Percentiles rank a stretch among this genome's conserved stretches.
Evolutionary conservation across 2,888 invertebrate species (phyloP).

Genomic region (Rhopalosiphum nymphaeae): DNA sequence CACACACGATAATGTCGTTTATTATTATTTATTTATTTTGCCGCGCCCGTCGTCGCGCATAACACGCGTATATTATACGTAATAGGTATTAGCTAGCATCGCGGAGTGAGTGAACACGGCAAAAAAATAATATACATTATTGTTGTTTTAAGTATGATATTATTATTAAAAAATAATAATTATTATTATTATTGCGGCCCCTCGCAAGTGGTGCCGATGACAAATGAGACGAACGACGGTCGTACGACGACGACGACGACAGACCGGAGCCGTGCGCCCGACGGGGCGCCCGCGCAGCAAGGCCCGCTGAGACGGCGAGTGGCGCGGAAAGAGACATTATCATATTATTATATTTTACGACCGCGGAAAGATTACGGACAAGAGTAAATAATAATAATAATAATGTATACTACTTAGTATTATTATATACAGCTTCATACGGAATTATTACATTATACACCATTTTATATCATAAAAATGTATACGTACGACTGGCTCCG

Average conservation of each 20-base stretch:
- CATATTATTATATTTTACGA: conserved; percentile 14
- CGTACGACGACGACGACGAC: conserved; percentile 49
- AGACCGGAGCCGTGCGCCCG: conserved; percentile 58
- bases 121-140: neutral
- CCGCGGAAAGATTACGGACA: conserved; percentile 5
- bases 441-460: neutral
- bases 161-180: neutral
- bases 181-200: neutral
- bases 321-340: conserved; percentile 18
- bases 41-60: neutral
- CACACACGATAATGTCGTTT: neutral
- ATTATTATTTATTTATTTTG: conserved; percentile 19
- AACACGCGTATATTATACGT: neutral
- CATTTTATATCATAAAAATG: neutral
- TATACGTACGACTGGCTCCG: neutral
- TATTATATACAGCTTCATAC: neutral
- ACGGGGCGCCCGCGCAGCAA: conserved; percentile 35
- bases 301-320: neutral
- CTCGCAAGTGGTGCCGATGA: conserved; percentile 60
- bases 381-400: conserved; percentile 6
- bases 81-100: neutral
- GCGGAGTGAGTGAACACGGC: neutral
- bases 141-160: neutral
- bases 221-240: conserved; percentile 59
- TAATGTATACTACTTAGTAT: neutral